phyloP scores from a whole-genome alignment of 2,888 invertebrate species.

The Apodemia hepburni region DNA sequence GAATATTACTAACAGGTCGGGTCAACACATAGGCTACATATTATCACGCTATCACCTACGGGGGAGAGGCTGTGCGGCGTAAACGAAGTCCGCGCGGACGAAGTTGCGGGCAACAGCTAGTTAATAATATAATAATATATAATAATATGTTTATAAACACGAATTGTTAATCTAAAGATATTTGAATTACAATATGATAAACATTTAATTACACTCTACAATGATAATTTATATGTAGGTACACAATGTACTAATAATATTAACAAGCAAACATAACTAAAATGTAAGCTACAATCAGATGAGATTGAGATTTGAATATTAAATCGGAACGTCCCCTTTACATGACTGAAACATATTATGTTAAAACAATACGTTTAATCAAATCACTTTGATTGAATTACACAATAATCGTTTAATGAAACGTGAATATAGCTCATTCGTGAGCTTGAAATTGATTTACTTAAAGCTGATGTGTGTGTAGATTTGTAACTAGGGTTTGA shows the following conservation, averaged over 20 bases:
- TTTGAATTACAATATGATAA: background rate
- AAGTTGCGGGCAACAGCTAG: too few species aligned
- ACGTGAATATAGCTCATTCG: background rate
- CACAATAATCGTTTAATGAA: background rate
- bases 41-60: too few species aligned
- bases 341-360: background rate
- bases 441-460: too few species aligned
- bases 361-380: background rate
- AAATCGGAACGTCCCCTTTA: slow-evolving; percentile 10
- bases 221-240: background rate
- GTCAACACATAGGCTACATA: too few species aligned
- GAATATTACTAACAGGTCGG: too few species aligned
- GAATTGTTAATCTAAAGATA: background rate
- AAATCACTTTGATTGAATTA: background rate
- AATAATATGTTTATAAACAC: too few species aligned
- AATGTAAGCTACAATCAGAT: background rate
- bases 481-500: too few species aligned
- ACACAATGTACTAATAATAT: background rate
- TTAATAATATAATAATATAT: too few species aligned
- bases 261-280: background rate
- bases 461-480: too few species aligned
- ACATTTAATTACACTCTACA: background rate
- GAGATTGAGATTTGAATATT: background rate
- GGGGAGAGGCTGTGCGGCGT: too few species aligned
- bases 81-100: too few species aligned